Evolutionary conservation across 2,797 vertebrate species (phyloP).

Genomic region (Erethizon dorsatum): DNA sequence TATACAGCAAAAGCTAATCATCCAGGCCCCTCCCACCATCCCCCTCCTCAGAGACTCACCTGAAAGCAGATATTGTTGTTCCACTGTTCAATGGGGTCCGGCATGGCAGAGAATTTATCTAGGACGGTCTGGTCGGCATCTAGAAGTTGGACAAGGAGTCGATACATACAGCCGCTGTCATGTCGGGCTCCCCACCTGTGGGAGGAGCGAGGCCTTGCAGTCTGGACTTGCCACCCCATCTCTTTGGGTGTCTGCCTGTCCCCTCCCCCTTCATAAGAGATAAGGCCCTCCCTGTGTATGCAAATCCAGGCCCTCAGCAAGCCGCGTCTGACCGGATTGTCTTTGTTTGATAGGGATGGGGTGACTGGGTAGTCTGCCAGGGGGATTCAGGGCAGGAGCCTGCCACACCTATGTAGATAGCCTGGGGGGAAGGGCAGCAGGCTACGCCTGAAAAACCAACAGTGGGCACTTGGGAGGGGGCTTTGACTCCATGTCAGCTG

Average conservation of each 20-base stretch:
- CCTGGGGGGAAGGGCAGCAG: neutral
- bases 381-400: neutral
- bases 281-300: neutral
- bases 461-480: neutral
- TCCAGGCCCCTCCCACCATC: no score
- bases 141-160: constrained; percentile 69
- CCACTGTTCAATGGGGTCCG: constrained; percentile 45
- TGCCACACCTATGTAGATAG: neutral
- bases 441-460: neutral
- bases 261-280: neutral
- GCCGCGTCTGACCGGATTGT: neutral
- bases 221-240: neutral
- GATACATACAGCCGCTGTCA: constrained; percentile 61
- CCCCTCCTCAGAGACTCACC: constrained; percentile 48
- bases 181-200: constrained; percentile 70
- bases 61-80: constrained; percentile 64
- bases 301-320: neutral
- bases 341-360: neutral
- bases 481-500: neutral
- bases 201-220: neutral
- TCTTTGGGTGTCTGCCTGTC: neutral
- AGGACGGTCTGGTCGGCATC: neutral
- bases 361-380: neutral
- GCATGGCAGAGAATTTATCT: constrained; percentile 19
- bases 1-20: neutral